Base-by-base conservation (phyloP, 2,797 vertebrate species). In the Remorina albescens region DNA sequence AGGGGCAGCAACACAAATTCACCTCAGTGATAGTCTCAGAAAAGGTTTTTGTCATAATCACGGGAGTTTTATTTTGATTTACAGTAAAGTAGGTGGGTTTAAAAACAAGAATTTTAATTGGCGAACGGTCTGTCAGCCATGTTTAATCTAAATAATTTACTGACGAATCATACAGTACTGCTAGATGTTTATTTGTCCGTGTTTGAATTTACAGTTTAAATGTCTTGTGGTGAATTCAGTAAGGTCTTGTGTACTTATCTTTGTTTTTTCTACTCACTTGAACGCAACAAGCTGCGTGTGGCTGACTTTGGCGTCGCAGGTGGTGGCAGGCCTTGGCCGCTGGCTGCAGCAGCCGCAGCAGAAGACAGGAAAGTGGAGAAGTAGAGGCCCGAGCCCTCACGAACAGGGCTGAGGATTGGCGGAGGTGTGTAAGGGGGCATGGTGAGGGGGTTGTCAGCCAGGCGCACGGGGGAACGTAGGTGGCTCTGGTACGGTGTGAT, bases 401-500 rank as follows among this genome's bases (percentile, higher is more conserved):
- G 95, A 42, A 99, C 97, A 0, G 98, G 98, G 92, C 98, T 99
- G 78, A 99, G 97, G 92, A 99, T 99, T 0, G 98, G 98, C 0
- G 98, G 98, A 0, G 98, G 98, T 0, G 98, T 99, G 90, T 99
- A 99, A 25, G 98, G 98, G 8, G 98, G 98, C 73, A 98, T 93
- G 79, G 95, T 94, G 63, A 98, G 96, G 4, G 96, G 94, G 88
- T 97, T 95, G 80, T 99, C 98, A 0, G 93, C 90, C 8, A 97
- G 93, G 41, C 97, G 96, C 8, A 99, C 96, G 0, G 98, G 98
- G 0, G 98, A 99, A 28, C 98, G 96, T 1, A 99, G 94, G 91
- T 99, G 98, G 91, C 98, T 99, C 94, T 99, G 98, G 92, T 97
- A 99, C 0, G 96, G 94, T 0, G 97, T 98, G 90, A 99, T 96